Conservation (phyloP, 2,888 invertebrate species). For the Nezara viridula region DNA sequence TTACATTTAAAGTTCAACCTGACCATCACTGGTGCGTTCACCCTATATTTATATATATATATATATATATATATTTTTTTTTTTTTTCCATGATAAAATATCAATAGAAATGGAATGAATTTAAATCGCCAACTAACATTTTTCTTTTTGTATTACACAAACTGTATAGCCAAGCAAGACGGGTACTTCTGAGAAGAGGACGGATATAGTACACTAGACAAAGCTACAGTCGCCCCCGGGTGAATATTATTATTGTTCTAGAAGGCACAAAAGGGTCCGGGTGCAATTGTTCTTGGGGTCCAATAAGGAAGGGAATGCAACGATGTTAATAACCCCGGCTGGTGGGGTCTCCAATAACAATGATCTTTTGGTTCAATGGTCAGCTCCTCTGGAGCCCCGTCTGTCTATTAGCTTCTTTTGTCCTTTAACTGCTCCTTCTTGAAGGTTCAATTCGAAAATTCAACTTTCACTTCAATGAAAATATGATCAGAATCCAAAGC, state of each 20-base stretch:
- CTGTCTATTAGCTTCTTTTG: neutral
- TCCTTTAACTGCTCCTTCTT: neutral
- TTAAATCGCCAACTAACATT: no score
- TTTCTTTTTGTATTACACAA: no score
- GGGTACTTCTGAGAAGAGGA: neutral
- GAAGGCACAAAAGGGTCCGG: neutral
- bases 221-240: neutral
- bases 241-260: conserved; percentile 21
- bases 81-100: no score
- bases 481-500: neutral
- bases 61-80: no score
- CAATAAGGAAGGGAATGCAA: conserved; percentile 40
- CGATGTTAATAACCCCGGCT: conserved; percentile 25
- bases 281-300: conserved; percentile 8
- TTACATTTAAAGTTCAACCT: no score
- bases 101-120: no score
- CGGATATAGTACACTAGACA: conserved; percentile 3
- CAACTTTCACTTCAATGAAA: neutral
- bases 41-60: no score
- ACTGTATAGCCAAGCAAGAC: no score
- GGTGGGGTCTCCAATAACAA: neutral
- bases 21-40: no score
- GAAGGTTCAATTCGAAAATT: neutral
- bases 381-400: neutral
- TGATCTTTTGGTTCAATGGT: conserved; percentile 25